Percentiles rank a stretch among this genome's conserved stretches.
These are phyloP conservation scores for Opisthograptis luteolata DNA, from an alignment of 2,888 invertebrate species.

Conservation along the genomic window DNA sequence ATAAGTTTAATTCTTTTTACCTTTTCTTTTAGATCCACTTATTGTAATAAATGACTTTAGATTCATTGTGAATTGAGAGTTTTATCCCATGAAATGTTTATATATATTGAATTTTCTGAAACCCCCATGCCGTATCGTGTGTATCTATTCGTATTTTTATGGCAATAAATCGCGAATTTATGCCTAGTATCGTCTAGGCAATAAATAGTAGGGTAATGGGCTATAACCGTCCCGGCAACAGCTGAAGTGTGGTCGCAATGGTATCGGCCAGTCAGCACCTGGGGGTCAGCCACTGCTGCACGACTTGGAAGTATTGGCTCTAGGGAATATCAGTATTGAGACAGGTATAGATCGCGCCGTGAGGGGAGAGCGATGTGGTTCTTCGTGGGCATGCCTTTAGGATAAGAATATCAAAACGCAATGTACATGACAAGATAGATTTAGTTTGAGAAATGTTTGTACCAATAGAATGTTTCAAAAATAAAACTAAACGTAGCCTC, in stretches of 20 bases:
- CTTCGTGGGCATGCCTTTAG: no score
- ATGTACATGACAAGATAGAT: no score
- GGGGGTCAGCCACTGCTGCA: conserved; percentile 50
- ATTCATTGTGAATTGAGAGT: no score
- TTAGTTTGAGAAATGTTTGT: no score
- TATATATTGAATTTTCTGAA: no score
- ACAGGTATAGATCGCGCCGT: not conserved
- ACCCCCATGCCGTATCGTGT: no score
- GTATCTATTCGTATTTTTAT: conserved; percentile 21
- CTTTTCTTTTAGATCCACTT: conserved; percentile 1
- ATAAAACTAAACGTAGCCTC: no score
- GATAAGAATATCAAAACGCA: no score
- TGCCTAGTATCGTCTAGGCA: conserved; percentile 48
- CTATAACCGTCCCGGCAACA: conserved; percentile 61
- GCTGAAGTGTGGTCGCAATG: conserved; percentile 58
- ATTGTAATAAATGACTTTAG: no score
- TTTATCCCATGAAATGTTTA: no score
- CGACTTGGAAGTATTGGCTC: conserved; percentile 37
- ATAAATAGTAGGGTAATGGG: conserved; percentile 62
- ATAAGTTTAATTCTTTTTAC: conserved; percentile 10
- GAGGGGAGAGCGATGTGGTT: not conserved
- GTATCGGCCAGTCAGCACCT: conserved; percentile 53
- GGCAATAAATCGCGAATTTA: conserved; percentile 42
- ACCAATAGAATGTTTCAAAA: no score
- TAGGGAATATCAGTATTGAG: conserved; percentile 1